Evolutionary conservation across 2,888 invertebrate species (phyloP).

Genomic region (Alsophila aescularia): DNA sequence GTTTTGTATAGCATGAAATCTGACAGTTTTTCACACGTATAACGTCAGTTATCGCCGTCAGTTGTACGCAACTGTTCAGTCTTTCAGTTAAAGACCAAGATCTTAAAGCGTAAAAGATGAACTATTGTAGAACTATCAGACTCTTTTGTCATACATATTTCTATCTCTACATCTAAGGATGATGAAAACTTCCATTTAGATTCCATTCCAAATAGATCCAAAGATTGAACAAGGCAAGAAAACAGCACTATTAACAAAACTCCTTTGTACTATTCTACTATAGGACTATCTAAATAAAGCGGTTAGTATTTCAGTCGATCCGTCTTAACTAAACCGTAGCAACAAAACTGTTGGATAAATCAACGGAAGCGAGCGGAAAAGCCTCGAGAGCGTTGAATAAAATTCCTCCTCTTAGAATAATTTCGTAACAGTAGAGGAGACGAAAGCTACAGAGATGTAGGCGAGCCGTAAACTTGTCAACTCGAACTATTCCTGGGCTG

Average conservation of each 20-base stretch:
- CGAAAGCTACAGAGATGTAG: constrained; percentile 37
- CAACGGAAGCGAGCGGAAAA: constrained; percentile 49
- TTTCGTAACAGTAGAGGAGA: constrained; percentile 54
- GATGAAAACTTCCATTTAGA: not conserved
- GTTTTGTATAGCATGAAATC: no score
- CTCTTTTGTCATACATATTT: no score
- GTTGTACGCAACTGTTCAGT: no score
- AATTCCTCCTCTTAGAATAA: constrained; percentile 60
- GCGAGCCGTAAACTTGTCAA: constrained; percentile 79
- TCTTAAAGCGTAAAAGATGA: no score
- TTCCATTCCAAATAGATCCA: no score
- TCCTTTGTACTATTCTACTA: no score
- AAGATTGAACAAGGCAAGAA: no score
- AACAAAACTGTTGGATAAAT: constrained; percentile 42
- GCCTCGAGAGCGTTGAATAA: constrained; percentile 54
- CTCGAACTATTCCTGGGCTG: constrained; percentile 77
- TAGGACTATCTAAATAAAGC: not conserved
- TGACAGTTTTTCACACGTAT: no score
- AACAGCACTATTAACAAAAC: no score
- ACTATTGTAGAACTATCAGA: not conserved
- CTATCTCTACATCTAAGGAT: no score
- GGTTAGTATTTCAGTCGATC: not conserved
- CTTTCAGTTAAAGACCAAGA: no score
- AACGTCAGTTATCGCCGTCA: no score
- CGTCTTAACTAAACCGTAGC: not conserved